A percentile compares a stretch with the other conserved stretches of the same genome.
Conservation (phyloP, 2,888 invertebrate species). For the Disparrhopalites patrizii region DNA sequence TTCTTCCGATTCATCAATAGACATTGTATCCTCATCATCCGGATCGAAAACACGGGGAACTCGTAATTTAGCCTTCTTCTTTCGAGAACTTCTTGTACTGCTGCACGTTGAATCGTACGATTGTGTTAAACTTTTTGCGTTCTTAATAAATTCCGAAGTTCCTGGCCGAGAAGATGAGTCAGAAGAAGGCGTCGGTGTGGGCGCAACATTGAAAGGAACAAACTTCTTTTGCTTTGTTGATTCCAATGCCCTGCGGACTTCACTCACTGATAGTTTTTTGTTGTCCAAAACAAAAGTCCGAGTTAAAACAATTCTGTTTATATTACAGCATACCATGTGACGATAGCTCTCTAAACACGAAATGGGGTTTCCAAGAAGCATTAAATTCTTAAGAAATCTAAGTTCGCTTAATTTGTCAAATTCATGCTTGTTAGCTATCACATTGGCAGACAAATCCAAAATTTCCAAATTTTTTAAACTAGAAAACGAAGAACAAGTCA, state of each 20-base stretch:
- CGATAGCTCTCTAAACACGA: constrained; percentile 42
- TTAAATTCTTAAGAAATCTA: constrained; percentile 37
- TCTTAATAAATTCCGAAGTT: constrained; percentile 27
- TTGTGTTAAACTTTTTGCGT: constrained; percentile 46
- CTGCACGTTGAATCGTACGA: constrained; percentile 46
- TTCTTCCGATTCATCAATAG: constrained; percentile 14
- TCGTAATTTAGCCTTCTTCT: constrained; percentile 47
- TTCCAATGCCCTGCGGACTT: constrained; percentile 41
- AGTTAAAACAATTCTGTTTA: constrained; percentile 38
- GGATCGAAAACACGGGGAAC: constrained; percentile 29
- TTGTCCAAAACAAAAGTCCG: constrained; percentile 43
- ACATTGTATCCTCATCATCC: constrained; percentile 25
- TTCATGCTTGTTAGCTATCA: constrained; percentile 41
- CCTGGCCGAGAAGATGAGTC: not conserved
- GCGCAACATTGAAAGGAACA: constrained; percentile 32
- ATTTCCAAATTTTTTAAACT: constrained; percentile 38
- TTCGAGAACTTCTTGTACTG: constrained; percentile 44
- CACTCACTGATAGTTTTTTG: constrained; percentile 40
- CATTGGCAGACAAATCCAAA: constrained; percentile 45
- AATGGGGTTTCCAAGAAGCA: constrained; percentile 43
- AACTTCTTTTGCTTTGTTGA: constrained; percentile 37
- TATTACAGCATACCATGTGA: constrained; percentile 33
- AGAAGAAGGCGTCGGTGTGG: not conserved
- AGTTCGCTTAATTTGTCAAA: constrained; percentile 38
- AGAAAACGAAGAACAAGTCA: constrained; percentile 30